These are phyloP conservation scores for Cladopsammia gracilis DNA, from an alignment of 64 coral and sea anemone genomes.

Conservation along the genomic window DNA sequence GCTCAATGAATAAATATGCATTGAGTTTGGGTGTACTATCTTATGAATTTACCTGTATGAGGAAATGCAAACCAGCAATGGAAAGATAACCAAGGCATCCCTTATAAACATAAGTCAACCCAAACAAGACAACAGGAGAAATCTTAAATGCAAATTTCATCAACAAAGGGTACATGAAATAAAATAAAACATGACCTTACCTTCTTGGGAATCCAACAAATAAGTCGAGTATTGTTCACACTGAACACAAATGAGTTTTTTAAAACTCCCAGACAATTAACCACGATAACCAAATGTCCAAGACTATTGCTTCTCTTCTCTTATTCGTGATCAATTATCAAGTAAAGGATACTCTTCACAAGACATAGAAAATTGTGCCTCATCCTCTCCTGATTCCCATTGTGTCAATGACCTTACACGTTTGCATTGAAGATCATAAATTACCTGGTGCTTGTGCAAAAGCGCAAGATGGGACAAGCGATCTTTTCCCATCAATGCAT, in stretches of 20 bases:
- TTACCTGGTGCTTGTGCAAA: background rate
- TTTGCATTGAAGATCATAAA: conserved; percentile 1
- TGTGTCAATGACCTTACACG: background rate
- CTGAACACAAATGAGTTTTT: too few relatives aligned
- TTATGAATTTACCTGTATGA: conserved; percentile 1
- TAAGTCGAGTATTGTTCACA: too few relatives aligned
- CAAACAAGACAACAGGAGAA: conserved; percentile 3
- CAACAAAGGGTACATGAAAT: conserved; percentile 4
- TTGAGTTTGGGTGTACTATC: background rate
- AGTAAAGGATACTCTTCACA: background rate
- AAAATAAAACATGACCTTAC: conserved; percentile 5
- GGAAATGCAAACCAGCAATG: background rate
- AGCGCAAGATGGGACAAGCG: conserved; percentile 53
- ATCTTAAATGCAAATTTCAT: conserved; percentile 1
- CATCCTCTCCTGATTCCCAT: conserved; percentile 12
- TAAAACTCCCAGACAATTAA: too few relatives aligned
- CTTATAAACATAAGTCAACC: conserved; percentile 9
- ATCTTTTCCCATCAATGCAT: conserved; percentile 30
- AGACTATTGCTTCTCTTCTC: background rate
- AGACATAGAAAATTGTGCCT: conserved; percentile 2
- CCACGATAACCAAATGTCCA: too few relatives aligned
- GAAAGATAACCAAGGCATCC: background rate
- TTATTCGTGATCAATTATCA: background rate
- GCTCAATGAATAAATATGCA: background rate
- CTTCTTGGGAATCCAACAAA: background rate